These are phyloP conservation scores for Hylaeus volcanicus DNA, from an alignment of 1,140 invertebrate species.

Conservation along the genomic window DNA sequence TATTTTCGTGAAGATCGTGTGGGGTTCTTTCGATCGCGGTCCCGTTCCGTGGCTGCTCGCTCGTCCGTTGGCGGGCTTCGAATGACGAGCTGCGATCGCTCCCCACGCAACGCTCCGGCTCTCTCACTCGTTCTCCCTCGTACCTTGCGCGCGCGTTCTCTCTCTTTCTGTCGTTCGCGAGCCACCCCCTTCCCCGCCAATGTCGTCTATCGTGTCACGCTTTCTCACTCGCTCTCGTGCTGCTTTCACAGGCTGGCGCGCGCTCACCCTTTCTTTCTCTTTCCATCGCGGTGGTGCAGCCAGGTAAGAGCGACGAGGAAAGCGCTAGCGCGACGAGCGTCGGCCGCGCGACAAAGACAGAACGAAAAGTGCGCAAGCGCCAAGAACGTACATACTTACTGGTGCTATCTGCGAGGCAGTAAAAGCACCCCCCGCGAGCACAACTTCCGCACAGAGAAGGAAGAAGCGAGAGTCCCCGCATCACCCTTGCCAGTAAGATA, in stretches of 20 bases:
- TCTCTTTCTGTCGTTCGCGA: constrained; percentile 39
- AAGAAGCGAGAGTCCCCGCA: constrained; percentile 47
- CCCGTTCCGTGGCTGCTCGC: constrained; percentile 75
- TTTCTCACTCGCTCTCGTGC: constrained; percentile 31
- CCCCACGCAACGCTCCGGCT: constrained; percentile 64
- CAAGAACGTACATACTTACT: constrained; percentile 63
- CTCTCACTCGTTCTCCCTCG: constrained; percentile 56
- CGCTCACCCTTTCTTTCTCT: constrained; percentile 33
- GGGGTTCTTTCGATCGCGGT: constrained; percentile 65
- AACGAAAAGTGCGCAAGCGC: constrained; percentile 61
- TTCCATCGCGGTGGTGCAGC: constrained; percentile 11
- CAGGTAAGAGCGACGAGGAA: constrained; percentile 24
- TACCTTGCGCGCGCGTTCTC: constrained; percentile 50
- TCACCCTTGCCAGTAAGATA: constrained; percentile 38
- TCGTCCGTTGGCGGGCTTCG: constrained; percentile 79
- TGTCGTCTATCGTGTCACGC: neutral
- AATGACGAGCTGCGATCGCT: constrained; percentile 75
- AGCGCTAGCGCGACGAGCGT: neutral
- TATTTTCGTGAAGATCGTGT: constrained; percentile 62
- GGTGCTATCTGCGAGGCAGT: constrained; percentile 65
- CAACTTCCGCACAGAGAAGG: constrained; percentile 62
- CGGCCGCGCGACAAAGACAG: constrained; percentile 27
- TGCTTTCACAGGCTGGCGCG: constrained; percentile 30
- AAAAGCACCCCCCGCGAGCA: constrained; percentile 68
- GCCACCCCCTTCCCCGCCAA: constrained; percentile 28